Base-by-base conservation (phyloP, 2,888 invertebrate species). In the Heliconius charithonia region DNA sequence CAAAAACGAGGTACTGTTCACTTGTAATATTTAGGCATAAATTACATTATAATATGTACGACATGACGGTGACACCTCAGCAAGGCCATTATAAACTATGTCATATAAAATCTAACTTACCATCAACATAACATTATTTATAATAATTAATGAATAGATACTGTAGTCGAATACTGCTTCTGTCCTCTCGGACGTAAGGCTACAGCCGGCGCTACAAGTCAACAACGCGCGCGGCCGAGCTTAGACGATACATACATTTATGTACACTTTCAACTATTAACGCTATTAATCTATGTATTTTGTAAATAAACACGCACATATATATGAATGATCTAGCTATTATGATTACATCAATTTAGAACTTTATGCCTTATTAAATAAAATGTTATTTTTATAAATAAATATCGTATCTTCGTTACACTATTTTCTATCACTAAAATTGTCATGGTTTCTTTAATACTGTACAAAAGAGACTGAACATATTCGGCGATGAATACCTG, bases 381-480 rank as follows among this genome's bases (percentile, higher is more conserved):
- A 77, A 77, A 77, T 78, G 79, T 79, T 76, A 82, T 78, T 81
- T 82, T 75, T 79, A 81, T 83, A 82, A 81, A 83, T 83, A 83
- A 83, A 90, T 90, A 89, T 86, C 82, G 84, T 85, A 84, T 82
- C 86, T 83, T 81, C 85, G 83, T 85, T 84, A 80, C 82, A 83
- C 79, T 78, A 74, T 73, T 29, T 78, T 19, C 27, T 67, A 74
- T 3, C 59, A 25, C 67, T 74, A 74, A 73, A 77, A 74, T 74
- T 81, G 84, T 82, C 82, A 85, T 80, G 83, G 83, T 79, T 83
- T 69, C 19, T 25, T 81, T 89, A 90, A 89, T 90, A 90, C 90
- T 90, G 90, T 90, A 90, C 86, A 89, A 87, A 86, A 89, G 85
- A 86, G 82, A 83, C 81, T 81, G 77, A 76, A 84, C 81, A 69